Evolutionary conservation across 2,888 invertebrate species (phyloP).

Genomic region (Parthenolecanium corni): DNA sequence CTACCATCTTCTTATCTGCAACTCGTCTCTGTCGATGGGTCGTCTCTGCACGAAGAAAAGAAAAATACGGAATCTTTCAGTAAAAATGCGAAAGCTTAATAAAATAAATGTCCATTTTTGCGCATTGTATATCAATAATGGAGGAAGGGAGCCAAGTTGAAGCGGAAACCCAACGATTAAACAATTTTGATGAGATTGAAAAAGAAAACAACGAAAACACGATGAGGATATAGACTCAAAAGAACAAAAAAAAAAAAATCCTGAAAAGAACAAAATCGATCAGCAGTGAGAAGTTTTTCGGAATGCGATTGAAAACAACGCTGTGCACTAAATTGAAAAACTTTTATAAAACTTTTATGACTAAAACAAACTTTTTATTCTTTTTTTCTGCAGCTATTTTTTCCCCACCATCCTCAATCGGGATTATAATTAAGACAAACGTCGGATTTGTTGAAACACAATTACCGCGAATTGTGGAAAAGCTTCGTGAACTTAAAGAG

Average conservation of each 20-base stretch:
- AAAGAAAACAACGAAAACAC: conserved; percentile 22
- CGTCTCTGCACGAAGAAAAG: not conserved
- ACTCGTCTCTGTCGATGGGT: too few species aligned
- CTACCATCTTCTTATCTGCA: too few species aligned
- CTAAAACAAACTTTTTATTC: conserved; percentile 18
- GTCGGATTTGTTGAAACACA: conserved; percentile 1
- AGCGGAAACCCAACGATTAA: conserved; percentile 20
- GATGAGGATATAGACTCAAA: not conserved
- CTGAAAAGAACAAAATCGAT: conserved; percentile 20
- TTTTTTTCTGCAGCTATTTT: not conserved
- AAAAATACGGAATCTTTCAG: not conserved
- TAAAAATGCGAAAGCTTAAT: not conserved
- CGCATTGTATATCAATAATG: too few species aligned
- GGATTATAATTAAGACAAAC: conserved; percentile 19
- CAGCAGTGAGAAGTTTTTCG: conserved; percentile 17
- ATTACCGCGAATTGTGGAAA: not conserved
- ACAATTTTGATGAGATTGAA: conserved; percentile 25
- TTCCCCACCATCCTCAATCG: not conserved
- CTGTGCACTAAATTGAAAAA: conserved; percentile 26
- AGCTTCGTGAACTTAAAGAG: too few species aligned
- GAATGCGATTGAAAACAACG: conserved; percentile 24
- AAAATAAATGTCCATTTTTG: conserved; percentile 7
- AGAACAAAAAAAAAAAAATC: too few species aligned
- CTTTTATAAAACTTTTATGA: conserved; percentile 24
- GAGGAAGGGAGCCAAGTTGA: not conserved